phyloP scores from a whole-genome alignment of 2,113 vertebrate genomes.

The Plectropomus leopardus region DNA sequence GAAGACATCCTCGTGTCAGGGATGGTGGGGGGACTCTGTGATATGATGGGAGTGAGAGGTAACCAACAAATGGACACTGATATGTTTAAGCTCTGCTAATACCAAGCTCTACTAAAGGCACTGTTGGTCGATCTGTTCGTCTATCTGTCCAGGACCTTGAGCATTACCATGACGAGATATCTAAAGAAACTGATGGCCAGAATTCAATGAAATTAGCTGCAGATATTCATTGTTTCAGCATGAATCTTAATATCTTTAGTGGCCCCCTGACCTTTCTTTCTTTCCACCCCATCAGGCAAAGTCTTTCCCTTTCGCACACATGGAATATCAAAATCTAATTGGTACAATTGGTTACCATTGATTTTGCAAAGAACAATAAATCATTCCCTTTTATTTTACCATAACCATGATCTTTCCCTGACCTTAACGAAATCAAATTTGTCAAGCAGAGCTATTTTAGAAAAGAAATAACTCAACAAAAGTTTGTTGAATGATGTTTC shows the following conservation, averaged over 20 bases:
- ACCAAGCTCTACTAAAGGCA: neutral
- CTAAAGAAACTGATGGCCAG: neutral
- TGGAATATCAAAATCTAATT: too few relatives aligned
- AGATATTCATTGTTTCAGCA: neutral
- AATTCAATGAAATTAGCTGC: neutral
- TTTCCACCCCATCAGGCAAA: neutral
- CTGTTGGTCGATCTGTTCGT: neutral
- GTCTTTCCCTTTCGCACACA: too few relatives aligned
- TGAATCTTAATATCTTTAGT: neutral
- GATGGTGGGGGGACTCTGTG: neutral
- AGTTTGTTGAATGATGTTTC: neutral
- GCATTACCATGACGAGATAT: neutral
- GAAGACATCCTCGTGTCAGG: neutral
- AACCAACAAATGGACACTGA: neutral
- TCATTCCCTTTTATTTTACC: neutral
- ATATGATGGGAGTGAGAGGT: neutral
- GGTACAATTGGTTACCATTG: too few relatives aligned
- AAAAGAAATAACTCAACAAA: neutral
- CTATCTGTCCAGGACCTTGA: neutral
- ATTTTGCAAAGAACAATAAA: too few relatives aligned
- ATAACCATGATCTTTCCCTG: neutral
- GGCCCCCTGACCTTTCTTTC: neutral
- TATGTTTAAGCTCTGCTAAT: neutral
- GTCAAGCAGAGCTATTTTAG: neutral
- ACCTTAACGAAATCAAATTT: neutral